Evolutionary conservation across 2,888 invertebrate genomes (phyloP).

Genomic region (Lasioglossum malachurum): DNA sequence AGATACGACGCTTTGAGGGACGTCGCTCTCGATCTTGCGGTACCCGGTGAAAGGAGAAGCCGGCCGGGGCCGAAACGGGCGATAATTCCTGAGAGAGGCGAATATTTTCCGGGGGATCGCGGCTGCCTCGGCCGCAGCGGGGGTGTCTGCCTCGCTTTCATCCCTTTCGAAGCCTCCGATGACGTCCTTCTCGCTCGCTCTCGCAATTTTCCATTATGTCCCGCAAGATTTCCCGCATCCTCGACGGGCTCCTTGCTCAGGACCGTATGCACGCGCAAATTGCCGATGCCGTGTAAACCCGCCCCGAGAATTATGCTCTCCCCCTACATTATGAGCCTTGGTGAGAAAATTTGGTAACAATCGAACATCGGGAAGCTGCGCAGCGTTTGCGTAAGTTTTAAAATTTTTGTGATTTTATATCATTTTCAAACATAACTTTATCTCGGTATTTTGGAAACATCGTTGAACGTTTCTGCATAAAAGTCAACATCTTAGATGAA

Average conservation of each 20-base stretch:
- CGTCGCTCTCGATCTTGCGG: conserved; percentile 23
- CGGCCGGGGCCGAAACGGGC: conserved; percentile 29
- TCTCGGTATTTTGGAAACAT: too few relatives aligned
- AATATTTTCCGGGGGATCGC: conserved; percentile 52
- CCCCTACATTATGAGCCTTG: neutral
- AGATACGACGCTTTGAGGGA: conserved; percentile 7
- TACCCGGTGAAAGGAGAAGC: conserved; percentile 18
- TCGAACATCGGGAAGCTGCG: too few relatives aligned
- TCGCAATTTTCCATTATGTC: conserved; percentile 68
- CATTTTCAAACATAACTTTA: too few relatives aligned
- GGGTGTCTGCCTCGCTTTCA: conserved; percentile 22
- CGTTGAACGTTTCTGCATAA: too few relatives aligned
- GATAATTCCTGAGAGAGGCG: conserved; percentile 52
- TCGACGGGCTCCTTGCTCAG: conserved; percentile 46
- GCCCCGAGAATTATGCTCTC: conserved; percentile 39
- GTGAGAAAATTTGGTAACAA: too few relatives aligned
- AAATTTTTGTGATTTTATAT: too few relatives aligned
- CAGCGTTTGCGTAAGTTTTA: too few relatives aligned
- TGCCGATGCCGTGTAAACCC: conserved; percentile 41
- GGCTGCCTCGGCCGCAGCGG: conserved; percentile 42
- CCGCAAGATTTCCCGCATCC: conserved; percentile 71
- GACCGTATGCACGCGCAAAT: conserved; percentile 47
- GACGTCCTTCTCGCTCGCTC: conserved; percentile 46
- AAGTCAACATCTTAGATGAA: too few relatives aligned
- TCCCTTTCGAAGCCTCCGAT: neutral